phyloP scores from a whole-genome alignment of 2,113 vertebrate species.

The Xiphophorus maculatus region DNA sequence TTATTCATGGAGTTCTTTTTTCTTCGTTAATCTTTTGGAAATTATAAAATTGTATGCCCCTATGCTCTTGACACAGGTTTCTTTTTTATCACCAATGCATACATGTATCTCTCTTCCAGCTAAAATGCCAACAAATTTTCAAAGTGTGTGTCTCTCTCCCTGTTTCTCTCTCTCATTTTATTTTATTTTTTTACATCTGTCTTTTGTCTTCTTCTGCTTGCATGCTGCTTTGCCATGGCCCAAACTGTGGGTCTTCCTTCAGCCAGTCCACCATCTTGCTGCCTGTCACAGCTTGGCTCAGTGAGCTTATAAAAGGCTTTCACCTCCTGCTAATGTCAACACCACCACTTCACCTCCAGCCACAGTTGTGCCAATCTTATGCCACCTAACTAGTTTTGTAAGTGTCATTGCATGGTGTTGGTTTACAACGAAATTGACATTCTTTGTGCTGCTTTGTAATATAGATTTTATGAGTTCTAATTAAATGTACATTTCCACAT shows the following conservation, averaged over 20 bases:
- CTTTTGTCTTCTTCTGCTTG: constrained; percentile 58
- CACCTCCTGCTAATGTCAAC: constrained; percentile 55
- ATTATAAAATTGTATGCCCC: neutral
- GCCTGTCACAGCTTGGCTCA: constrained; percentile 57
- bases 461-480: neutral
- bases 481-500: neutral
- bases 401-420: constrained; percentile 41
- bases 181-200: constrained; percentile 29
- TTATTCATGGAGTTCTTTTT: constrained; percentile 9
- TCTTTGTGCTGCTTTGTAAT: neutral
- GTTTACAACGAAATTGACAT: neutral
- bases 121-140: constrained; percentile 42
- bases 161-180: neutral
- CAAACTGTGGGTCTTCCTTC: constrained; percentile 45
- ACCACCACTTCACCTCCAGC: constrained; percentile 35
- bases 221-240: constrained; percentile 60
- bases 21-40: neutral
- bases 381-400: constrained; percentile 58
- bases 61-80: neutral
- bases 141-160: constrained; percentile 9
- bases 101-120: constrained; percentile 19
- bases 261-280: constrained; percentile 48
- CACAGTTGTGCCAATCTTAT: constrained; percentile 41
- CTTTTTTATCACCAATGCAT: neutral
- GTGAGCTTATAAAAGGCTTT: constrained; percentile 52